Conservation (phyloP, 1,140 invertebrate species). For the Hylyphantes graminicola region DNA sequence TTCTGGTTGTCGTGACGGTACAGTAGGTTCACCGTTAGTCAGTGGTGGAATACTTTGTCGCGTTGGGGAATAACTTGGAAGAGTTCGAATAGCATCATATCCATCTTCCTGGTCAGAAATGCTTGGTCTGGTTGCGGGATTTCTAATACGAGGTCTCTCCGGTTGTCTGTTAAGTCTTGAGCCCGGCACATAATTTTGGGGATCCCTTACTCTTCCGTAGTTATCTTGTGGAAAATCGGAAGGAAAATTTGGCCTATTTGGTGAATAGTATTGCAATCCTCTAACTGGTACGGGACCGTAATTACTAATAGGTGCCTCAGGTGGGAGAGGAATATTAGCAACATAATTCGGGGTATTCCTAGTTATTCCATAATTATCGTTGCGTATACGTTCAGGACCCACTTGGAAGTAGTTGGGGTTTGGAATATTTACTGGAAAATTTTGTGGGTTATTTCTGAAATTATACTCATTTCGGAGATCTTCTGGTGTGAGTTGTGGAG, state of each 20-base stretch:
- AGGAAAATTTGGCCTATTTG: constrained; percentile 33
- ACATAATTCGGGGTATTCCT: not conserved
- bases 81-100: constrained; percentile 27
- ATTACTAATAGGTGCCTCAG: constrained; percentile 1
- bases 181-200: constrained; percentile 13
- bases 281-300: constrained; percentile 14
- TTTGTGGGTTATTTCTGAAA: constrained; percentile 24
- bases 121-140: not conserved
- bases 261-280: constrained; percentile 11
- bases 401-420: constrained; percentile 12
- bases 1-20: not conserved
- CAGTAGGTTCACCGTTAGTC: not conserved
- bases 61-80: constrained; percentile 44
- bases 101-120: not conserved
- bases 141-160: constrained; percentile 17
- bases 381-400: not conserved
- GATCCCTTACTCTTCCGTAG: not conserved
- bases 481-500: constrained; percentile 15
- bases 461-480: constrained; percentile 16
- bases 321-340: not conserved
- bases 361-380: constrained; percentile 33
- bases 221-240: constrained; percentile 10
- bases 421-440: constrained; percentile 24
- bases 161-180: constrained; percentile 12
- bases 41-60: constrained; percentile 5